A percentile compares a stretch with the other conserved stretches of the same genome.
Conservation (phyloP, 2,888 invertebrate species). For the Eustalomyia histrio region DNA sequence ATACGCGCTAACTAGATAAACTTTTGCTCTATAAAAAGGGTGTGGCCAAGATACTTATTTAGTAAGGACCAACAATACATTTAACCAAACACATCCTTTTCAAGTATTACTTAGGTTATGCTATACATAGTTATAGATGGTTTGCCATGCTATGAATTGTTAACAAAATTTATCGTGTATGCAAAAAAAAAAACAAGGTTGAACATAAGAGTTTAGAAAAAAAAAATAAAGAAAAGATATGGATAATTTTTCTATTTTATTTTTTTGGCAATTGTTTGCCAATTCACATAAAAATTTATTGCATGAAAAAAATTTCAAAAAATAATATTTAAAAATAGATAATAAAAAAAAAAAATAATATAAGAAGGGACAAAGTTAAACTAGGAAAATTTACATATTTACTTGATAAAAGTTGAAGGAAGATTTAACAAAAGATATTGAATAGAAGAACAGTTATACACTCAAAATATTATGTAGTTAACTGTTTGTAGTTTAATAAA, state of each 20-base stretch:
- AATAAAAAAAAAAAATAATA: constrained; percentile 20
- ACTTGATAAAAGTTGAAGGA: constrained; percentile 21
- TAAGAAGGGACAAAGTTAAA: constrained; percentile 17
- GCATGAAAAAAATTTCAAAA: constrained; percentile 35
- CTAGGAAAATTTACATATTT: constrained; percentile 32
- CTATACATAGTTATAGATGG: constrained; percentile 14
- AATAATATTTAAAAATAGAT: constrained; percentile 53
- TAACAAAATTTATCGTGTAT: constrained; percentile 59
- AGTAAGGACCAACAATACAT: constrained; percentile 20
- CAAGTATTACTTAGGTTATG: neutral
- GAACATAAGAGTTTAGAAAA: constrained; percentile 7
- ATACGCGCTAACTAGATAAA: constrained; percentile 62
- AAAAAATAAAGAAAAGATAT: constrained; percentile 31
- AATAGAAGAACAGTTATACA: neutral
- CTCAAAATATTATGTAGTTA: no score
- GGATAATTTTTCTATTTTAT: constrained; percentile 17
- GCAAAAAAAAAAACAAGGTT: constrained; percentile 38
- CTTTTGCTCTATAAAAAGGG: constrained; percentile 56
- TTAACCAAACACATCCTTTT: constrained; percentile 16
- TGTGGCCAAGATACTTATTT: constrained; percentile 41
- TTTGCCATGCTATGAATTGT: constrained; percentile 42
- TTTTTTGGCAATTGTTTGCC: constrained; percentile 61
- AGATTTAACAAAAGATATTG: constrained; percentile 37
- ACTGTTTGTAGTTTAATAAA: no score
- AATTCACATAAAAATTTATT: constrained; percentile 65